Percentiles rank a stretch among this genome's conserved stretches.
Conservation (phyloP, 2,888 invertebrate genomes). For the Cecidostiba fungosa region DNA sequence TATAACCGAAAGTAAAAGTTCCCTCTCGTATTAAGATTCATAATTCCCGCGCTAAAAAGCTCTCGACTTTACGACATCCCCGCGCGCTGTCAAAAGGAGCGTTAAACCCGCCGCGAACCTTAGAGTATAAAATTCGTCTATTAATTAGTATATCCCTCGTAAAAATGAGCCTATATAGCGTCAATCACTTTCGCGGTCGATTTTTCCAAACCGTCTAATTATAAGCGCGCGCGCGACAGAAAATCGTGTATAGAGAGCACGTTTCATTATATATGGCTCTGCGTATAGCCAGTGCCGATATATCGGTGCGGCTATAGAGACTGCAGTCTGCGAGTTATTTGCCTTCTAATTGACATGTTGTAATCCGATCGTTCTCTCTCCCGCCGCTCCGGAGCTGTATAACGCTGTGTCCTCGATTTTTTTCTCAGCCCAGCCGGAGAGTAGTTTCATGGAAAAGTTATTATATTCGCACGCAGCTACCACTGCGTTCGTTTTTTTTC, state of each 20-base stretch:
- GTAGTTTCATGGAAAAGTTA: conserved; percentile 51
- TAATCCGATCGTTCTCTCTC: conserved; percentile 53
- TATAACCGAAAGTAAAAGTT: conserved; percentile 2
- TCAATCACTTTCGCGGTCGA: neutral
- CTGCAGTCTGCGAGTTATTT: conserved; percentile 39
- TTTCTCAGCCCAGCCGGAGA: conserved; percentile 3
- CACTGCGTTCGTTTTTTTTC: neutral
- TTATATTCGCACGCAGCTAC: conserved; percentile 23
- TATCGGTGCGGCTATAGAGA: neutral
- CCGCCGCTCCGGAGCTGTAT: neutral
- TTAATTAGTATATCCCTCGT: neutral
- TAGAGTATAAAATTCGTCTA: conserved; percentile 3
- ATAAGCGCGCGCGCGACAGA: neutral
- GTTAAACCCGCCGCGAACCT: neutral
- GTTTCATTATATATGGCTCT: neutral
- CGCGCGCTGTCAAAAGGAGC: neutral
- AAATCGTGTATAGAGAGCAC: neutral
- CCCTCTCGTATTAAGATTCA: neutral
- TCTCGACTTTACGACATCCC: conserved; percentile 1
- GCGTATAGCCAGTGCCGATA: neutral
- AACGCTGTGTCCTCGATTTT: conserved; percentile 52
- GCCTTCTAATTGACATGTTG: conserved; percentile 60
- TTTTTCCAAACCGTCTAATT: neutral
- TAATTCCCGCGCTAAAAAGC: neutral
- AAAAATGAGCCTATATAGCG: neutral